Conservation (phyloP, 2,113 vertebrate genomes). For the Gymnarchus niloticus region DNA sequence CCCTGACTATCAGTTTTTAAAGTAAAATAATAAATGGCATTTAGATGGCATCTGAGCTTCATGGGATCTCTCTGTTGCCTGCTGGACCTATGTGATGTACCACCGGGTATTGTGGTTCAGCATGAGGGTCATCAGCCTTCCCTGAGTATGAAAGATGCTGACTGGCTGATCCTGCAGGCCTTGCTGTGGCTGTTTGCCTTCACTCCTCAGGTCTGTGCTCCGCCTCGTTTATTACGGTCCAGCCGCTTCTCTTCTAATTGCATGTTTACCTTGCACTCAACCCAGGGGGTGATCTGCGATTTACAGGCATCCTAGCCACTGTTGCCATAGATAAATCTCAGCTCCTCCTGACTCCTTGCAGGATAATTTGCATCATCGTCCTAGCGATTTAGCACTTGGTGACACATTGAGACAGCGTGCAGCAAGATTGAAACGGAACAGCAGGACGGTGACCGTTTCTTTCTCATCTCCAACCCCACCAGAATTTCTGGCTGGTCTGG, state of each 20-base stretch:
- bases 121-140: background rate
- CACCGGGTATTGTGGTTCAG: background rate
- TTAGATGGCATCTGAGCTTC: background rate
- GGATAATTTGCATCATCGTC: conserved; percentile 12
- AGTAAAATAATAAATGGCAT: background rate
- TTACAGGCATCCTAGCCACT: background rate
- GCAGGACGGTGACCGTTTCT: background rate
- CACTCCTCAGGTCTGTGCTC: background rate
- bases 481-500: background rate
- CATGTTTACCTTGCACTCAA: conserved; percentile 11
- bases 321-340: conserved; percentile 1
- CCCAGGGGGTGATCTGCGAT: background rate
- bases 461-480: background rate
- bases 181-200: background rate
- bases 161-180: background rate
- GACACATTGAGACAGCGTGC: background rate
- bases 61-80: background rate
- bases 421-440: background rate
- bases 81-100: background rate
- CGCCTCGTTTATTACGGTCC: background rate
- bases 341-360: background rate
- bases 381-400: background rate
- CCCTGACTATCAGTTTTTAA: background rate
- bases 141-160: background rate
- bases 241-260: background rate